Evolutionary conservation across 2,797 vertebrate species (phyloP), one percentile per base, ranked within the genome.

Genomic region (Sebastes nivosus): DNA sequence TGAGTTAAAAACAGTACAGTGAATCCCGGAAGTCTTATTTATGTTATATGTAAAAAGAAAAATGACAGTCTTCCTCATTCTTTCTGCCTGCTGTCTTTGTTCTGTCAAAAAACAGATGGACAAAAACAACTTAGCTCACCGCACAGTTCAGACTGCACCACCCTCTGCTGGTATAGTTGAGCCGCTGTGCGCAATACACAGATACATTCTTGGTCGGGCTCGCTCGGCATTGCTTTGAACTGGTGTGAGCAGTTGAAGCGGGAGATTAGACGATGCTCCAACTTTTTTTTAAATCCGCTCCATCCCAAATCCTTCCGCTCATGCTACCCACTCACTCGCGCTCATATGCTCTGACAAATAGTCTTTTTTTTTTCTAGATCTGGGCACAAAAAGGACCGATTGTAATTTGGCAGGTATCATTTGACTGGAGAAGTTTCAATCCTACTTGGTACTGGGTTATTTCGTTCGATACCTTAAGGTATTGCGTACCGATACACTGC

Each of bases 71-170:
- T 88, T 75, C 86, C 88, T 1, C 5, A 1, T 0, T 59, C 16
- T 76, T 6, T 92, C 91, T 68, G 69, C 80, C 24, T 50, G 16
- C 60, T 90, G 89, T 85, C 93, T 90, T 87, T 94, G 77, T 14
- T 77, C 93, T 94, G 88, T 86, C 6, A 76, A 76, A 79, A 64
- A 67, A 52, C 6, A 76, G 4, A 73, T 2, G 14, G 6, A 72
- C 8, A 83, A 8, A 63, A 65, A 52, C 5, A 63, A 71, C 2
- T 42, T 38, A 6, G 12, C 29, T 38, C 5, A 54, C 64, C 66
- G 4, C 5, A 66, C 4, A 52, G 6, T 67, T 64, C 3, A 75
- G n/a, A 57, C 46, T 46, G 7, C 38, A 38, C 42, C 42, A 46
- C 42, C 34, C 34, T 67, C 60, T 30, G 12, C 52, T 38, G 55